Evolutionary conservation across 2,888 invertebrate species (phyloP).

Genomic region (Parthenolecanium corni): DNA sequence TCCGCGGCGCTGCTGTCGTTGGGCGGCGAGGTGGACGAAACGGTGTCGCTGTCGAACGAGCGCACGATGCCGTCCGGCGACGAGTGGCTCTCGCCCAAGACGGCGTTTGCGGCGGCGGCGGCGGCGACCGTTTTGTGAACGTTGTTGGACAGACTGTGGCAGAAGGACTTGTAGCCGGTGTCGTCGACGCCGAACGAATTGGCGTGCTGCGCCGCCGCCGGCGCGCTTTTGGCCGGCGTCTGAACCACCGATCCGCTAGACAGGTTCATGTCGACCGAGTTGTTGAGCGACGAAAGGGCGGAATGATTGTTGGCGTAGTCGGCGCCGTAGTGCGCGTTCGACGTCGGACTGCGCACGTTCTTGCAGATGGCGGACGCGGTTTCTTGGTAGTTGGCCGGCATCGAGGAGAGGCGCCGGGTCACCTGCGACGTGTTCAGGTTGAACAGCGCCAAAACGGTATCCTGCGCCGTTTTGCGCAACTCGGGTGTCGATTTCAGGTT

Average conservation of each 20-base stretch:
- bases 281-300: not conserved
- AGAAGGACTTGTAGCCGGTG: not conserved
- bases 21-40: not conserved
- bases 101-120: not conserved
- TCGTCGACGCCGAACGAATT: conserved; percentile 14
- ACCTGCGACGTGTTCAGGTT: conserved; percentile 84
- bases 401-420: conserved; percentile 61
- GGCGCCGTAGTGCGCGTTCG: not conserved
- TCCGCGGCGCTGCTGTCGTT: not conserved
- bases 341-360: not conserved
- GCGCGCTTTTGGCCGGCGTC: no score
- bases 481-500: conserved; percentile 55
- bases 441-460: conserved; percentile 67
- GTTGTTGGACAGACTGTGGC: not conserved
- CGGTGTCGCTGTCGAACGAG: not conserved
- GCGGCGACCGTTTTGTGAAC: not conserved
- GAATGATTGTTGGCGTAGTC: not conserved
- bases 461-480: conserved; percentile 54
- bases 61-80: conserved; percentile 45
- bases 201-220: not conserved
- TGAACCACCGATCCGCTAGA: not conserved
- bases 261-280: conserved; percentile 1
- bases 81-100: not conserved
- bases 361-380: conserved; percentile 14
- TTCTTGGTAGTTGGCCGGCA: conserved; percentile 55